Evolutionary conservation across 2,888 invertebrate genomes (phyloP).

Genomic region (Drosophila fungiperda): DNA sequence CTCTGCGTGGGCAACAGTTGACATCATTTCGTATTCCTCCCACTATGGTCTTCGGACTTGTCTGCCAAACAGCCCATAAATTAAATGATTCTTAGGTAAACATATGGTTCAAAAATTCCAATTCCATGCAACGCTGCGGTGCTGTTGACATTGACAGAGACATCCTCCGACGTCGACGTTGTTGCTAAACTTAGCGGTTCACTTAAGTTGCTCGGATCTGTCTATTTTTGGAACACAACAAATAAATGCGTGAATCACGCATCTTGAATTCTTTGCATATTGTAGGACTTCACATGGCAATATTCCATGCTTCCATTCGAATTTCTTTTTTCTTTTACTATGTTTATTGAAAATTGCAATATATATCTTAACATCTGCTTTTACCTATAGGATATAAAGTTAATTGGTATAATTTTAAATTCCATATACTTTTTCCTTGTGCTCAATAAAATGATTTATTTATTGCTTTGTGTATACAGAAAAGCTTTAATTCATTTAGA

Average conservation of each 20-base stretch:
- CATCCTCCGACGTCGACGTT: constrained; percentile 39
- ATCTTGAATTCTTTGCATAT: constrained; percentile 49
- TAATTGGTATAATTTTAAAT: background rate
- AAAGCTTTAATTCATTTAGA: background rate
- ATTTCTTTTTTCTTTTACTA: background rate
- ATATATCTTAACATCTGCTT: background rate
- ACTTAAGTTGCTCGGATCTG: constrained; percentile 33
- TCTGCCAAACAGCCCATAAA: constrained; percentile 20
- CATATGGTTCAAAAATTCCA: constrained; percentile 43
- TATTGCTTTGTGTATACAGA: background rate
- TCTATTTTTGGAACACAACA: constrained; percentile 59
- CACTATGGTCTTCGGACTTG: background rate
- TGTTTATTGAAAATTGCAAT: constrained; percentile 7
- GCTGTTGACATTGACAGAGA: constrained; percentile 67
- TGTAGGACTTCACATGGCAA: constrained; percentile 26
- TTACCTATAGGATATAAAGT: background rate
- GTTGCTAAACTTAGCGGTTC: constrained; percentile 39
- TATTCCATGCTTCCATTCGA: constrained; percentile 32
- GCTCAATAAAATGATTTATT: background rate
- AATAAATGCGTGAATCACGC: constrained; percentile 58
- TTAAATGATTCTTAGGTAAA: constrained; percentile 35
- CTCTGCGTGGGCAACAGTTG: constrained; percentile 36
- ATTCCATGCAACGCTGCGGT: constrained; percentile 51
- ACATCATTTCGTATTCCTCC: constrained; percentile 41
- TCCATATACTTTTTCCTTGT: background rate